phyloP scores from a whole-genome alignment of 2,797 vertebrate genomes.

The Heterohyrax brucei region DNA sequence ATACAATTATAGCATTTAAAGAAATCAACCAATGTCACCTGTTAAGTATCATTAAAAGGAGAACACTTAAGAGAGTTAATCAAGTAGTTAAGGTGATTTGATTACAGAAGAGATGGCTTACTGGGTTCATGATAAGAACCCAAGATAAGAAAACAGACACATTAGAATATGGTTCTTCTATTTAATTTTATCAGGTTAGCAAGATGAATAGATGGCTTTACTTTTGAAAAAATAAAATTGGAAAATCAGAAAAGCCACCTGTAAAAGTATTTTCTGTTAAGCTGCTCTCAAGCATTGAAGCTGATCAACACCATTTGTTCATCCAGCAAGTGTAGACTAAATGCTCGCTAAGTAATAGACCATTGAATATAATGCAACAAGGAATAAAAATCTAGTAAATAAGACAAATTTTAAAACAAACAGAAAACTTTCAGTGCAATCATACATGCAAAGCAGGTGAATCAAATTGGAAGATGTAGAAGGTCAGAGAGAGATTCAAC shows the following conservation, averaged over 20 bases:
- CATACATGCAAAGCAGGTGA: neutral
- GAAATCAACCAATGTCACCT: slow-evolving; percentile 5
- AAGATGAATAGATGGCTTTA: neutral
- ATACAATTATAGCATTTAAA: slow-evolving; percentile 33
- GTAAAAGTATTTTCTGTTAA: slow-evolving; percentile 14
- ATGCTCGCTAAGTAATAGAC: neutral
- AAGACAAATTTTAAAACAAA: neutral
- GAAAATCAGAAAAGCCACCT: slow-evolving; percentile 19
- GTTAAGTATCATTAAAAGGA: neutral
- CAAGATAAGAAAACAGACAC: neutral
- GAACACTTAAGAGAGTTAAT: slow-evolving; percentile 1
- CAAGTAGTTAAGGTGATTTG: neutral
- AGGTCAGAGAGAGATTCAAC: neutral
- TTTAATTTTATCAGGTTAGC: slow-evolving; percentile 14
- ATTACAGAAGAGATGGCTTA: slow-evolving; percentile 20
- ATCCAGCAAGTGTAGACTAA: neutral
- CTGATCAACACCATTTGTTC: neutral
- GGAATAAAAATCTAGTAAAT: neutral
- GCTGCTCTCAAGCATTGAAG: neutral
- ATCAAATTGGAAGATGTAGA: neutral
- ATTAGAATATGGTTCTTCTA: neutral
- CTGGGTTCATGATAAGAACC: neutral
- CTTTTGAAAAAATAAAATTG: neutral
- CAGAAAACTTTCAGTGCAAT: neutral
- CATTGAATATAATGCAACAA: neutral